Base-by-base conservation (phyloP, 37 sponge, comb jelly and placozoan genomes). In the Ephydatia muelleri region DNA sequence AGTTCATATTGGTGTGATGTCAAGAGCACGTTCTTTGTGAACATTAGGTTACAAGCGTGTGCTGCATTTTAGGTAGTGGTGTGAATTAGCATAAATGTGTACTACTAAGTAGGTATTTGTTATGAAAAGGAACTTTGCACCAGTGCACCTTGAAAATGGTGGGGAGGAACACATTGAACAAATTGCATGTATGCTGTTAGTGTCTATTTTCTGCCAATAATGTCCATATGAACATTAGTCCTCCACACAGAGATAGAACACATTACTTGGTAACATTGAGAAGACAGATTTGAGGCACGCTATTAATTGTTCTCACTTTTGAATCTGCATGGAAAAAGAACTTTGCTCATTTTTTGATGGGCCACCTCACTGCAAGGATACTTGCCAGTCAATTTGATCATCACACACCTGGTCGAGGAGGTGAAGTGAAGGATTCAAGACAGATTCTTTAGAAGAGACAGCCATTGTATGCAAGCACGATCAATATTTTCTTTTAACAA, bases 341-440 rank as follows among this genome's bases (percentile, higher is more conserved):
- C 37, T 5, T 0, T 2, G 19, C 23, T 0, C 35, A 33, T 71
- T 33, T 14, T 33, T 14, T 19, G 25, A 8, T 23, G n/a, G n/a
- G n/a, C 75, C 43, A 9, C 43, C 57, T 19, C 57, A 57, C 12
- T 57, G 57, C 1, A 1, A 27, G 37, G 9, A 12, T 9, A 11
- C 67, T 36, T 22, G 49, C 89, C 89, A 88, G 30, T 70, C 33
- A 32, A 88, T 49, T 65, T 88, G 89, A 23, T 88, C 84, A 28
- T 49, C 77, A 30, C 79, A 83, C 67, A 88, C 84, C 49, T 78
- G 80, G 25, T 77, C 89, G 5, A 70, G 83, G 43, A 72, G 27
- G 78, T 70, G 26, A 72, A 65, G 80, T 88, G 83, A 25, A 88
- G 43, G 0, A 88, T 65, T 65, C 71, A 83, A 22, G 31, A 48